Percentiles rank a stretch among this genome's conserved stretches.
Evolutionary conservation across 1,140 invertebrate species (phyloP).

Genomic region (Drosophila rufa): DNA sequence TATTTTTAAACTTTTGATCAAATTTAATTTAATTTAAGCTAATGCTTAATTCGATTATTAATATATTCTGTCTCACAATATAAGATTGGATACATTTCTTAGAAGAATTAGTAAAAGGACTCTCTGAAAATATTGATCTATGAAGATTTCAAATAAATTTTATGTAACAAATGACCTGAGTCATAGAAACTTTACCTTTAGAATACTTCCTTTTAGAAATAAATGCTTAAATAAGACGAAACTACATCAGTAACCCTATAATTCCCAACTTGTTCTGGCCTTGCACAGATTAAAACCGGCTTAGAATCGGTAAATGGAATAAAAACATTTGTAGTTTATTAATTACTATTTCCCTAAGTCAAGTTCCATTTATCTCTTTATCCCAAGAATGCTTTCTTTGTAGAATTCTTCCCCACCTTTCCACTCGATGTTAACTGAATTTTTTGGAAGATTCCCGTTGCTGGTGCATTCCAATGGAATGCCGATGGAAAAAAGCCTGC

Average conservation of each 20-base stretch:
- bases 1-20: too few relatives aligned
- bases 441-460: neutral
- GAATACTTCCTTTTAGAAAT: too few relatives aligned
- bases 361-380: too few relatives aligned
- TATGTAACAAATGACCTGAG: neutral
- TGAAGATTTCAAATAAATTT: neutral
- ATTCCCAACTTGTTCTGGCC: neutral
- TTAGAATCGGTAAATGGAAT: accelerated
- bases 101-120: neutral
- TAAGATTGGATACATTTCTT: neutral
- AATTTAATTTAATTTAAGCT: too few relatives aligned
- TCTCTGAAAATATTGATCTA: neutral
- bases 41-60: too few relatives aligned
- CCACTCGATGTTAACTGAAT: neutral
- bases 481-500: neutral
- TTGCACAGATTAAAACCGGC: too few relatives aligned
- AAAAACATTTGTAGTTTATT: too few relatives aligned
- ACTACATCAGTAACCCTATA: neutral
- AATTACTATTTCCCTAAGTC: too few relatives aligned
- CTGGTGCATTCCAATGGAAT: conserved; percentile 14
- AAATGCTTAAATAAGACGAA: neutral
- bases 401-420: neutral
- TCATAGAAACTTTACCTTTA: neutral
- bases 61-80: neutral
- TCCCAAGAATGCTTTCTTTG: neutral